Conservation (phyloP, 2,113 vertebrate genomes). For the Stegastes partitus region DNA sequence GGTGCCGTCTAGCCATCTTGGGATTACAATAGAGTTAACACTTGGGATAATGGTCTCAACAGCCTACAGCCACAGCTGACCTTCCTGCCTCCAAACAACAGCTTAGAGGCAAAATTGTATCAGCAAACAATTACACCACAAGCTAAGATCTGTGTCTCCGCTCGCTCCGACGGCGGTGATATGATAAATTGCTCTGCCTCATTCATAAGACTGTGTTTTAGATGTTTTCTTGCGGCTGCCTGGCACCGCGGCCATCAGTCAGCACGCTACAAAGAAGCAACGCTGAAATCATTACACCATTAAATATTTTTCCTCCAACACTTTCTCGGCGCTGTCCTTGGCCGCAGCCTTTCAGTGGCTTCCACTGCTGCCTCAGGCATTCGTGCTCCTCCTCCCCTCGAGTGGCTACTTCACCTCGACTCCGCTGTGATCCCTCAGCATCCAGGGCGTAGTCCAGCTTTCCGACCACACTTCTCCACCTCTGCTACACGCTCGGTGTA, state of each 20-base stretch:
- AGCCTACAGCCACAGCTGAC: conserved; percentile 9
- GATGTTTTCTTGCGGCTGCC: conserved; percentile 1
- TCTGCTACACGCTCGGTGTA: conserved; percentile 35
- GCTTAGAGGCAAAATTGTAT: conserved; percentile 25
- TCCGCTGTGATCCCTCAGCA: conserved; percentile 46
- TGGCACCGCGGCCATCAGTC: not conserved
- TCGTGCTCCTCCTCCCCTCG: conserved; percentile 19
- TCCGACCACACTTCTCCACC: conserved; percentile 60
- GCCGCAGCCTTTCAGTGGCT: conserved; percentile 3
- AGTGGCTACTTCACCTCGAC: conserved; percentile 25
- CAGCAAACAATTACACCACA: conserved; percentile 28
- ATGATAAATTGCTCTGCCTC: conserved; percentile 36
- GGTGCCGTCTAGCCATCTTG: not conserved
- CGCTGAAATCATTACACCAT: conserved; percentile 1
- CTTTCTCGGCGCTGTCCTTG: conserved; percentile 21
- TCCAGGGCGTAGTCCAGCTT: conserved; percentile 54
- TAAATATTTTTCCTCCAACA: conserved; percentile 2
- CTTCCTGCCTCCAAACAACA: conserved; percentile 16
- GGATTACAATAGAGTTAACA: conserved; percentile 29
- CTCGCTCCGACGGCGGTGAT: not conserved
- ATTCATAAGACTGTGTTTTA: conserved; percentile 17
- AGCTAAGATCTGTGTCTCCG: conserved; percentile 4
- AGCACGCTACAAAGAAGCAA: not conserved
- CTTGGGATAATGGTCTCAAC: conserved; percentile 37
- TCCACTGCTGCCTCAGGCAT: conserved; percentile 32